These are phyloP conservation scores for Bugulina stolonifera DNA, from an alignment of 2,888 invertebrate genomes.

Conservation along the genomic window DNA sequence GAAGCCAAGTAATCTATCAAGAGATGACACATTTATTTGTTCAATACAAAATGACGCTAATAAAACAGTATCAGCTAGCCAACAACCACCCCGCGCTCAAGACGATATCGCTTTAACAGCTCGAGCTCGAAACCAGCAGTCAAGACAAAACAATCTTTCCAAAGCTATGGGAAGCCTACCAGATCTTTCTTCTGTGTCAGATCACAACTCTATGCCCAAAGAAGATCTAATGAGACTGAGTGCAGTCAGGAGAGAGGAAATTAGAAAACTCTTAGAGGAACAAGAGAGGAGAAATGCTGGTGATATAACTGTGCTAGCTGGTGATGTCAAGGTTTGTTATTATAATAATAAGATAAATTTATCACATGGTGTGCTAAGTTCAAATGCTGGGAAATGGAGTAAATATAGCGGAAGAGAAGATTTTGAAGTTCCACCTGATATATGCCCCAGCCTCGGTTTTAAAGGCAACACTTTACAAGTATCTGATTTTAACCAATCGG, in stretches of 20 bases:
- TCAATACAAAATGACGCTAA: slow-evolving; percentile 16
- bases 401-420: too few species aligned
- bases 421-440: too few species aligned
- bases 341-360: neutral
- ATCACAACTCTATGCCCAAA: slow-evolving; percentile 56
- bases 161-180: slow-evolving; percentile 75
- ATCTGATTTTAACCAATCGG: too few species aligned
- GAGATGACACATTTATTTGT: slow-evolving; percentile 18
- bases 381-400: too few species aligned
- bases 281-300: slow-evolving; percentile 22
- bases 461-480: too few species aligned
- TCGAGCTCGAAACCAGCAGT: neutral
- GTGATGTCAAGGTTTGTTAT: slow-evolving; percentile 21
- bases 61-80: neutral
- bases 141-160: slow-evolving; percentile 15
- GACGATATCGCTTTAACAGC: slow-evolving; percentile 7
- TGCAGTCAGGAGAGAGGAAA: slow-evolving; percentile 16
- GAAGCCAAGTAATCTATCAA: neutral
- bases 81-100: neutral
- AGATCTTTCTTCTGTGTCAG: slow-evolving; percentile 66
- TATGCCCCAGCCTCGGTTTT: too few species aligned
- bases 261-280: slow-evolving; percentile 17
- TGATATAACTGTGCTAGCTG: slow-evolving; percentile 21
- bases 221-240: slow-evolving; percentile 22
- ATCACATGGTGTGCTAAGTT: too few species aligned